Base-by-base conservation (phyloP, 2,113 vertebrate species). In the Carettochelys insculpta region DNA sequence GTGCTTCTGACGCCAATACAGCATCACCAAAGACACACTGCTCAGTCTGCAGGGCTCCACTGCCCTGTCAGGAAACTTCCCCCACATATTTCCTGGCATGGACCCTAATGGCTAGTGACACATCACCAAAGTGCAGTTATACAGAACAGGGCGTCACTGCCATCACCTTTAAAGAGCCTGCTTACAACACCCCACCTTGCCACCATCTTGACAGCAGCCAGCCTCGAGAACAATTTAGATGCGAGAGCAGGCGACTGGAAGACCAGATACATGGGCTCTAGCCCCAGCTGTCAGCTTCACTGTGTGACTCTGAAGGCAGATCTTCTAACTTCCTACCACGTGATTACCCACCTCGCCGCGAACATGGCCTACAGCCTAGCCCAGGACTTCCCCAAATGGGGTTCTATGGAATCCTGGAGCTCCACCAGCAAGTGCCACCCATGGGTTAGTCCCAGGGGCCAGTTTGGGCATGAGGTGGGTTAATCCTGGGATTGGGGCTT, bases 41-140 rank as follows among this genome's bases (percentile, higher is more conserved):
- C 8, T 50, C 94, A 45, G 65, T 47, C 34, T 77, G 3, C 90
- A 9, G n/a, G 11, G 77, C 3, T 56, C 31, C 82, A 9, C 10
- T 45, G 25, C 24, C 24, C 12, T 1, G 41, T 45, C 45, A 25
- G 71, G 10, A 27, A 12, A 14, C 24, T 75, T 43, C 25, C 43
- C 22, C 43, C 61, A 11, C 11, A 27, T 25, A 16, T 13, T 75
- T 45, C 43, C 41, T 45, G 41, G 12, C 71, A 25, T 29, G 14
- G n/a, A 68, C 10, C 61, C n/a, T 68, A 68, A 22, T n/a, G 6
- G 9, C 0, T 0, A 51, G 45, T 0, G 1, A 61, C 24, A 53
- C 83, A 56, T 75, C 11, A 6, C 54, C 65, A 0, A 29, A 9
- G 85, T 68, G 52, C 0, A 61, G n/a, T 68, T 38, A 19, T 68